Evolutionary conservation across 2,888 invertebrate genomes (phyloP), one percentile per base, ranked within the genome.

Genomic region (Lasioglossum villosulum): DNA sequence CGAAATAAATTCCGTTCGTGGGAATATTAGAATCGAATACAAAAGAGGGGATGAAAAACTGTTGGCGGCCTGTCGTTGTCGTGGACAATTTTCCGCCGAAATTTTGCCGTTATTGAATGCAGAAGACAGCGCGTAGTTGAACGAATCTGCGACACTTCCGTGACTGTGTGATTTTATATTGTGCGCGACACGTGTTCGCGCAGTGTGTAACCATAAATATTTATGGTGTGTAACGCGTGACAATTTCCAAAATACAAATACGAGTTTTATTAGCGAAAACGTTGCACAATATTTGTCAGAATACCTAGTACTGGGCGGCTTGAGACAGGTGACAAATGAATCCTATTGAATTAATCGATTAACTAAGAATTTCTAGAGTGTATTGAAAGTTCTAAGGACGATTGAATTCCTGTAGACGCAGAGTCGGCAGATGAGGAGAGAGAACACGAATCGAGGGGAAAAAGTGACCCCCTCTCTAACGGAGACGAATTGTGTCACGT

Each of bases 1-100:
- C n/a, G 14, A 45, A 27, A 79, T 59, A 48, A 74, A 82, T 75
- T 16, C 4, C 30, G 14, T 23, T 37, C 8, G 27, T 19, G 79
- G 27, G 79, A 39, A 80, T 73, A 70, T 68, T 74, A 74, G 52
- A 39, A 80, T 74, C 3, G 80, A 74, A 59, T 45, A 42, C 52
- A 23, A 27, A 68, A 39, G 23, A 10, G 23, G n/a, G 16, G 27
- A 48, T 82, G 79, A 78, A 73, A 79, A 82, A 82, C 77, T 73
- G 63, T 34, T n/a, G 6, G 66, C 39, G 56, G 27, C n/a, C 23
- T 37, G 16, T 5, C 73, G 48, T 27, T 48, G 73, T 70, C 19
- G 30, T 34, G 66, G 66, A 34, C 16, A 66, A 66, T 30, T 45
- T 45, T 45, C 16, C 8, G 30, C 16, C 66, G 14, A 66, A 66